A percentile compares a stretch with the other conserved stretches of the same genome.
These are phyloP conservation scores for Neria commutata DNA, from an alignment of 2,888 invertebrate genomes.

Conservation along the genomic window DNA sequence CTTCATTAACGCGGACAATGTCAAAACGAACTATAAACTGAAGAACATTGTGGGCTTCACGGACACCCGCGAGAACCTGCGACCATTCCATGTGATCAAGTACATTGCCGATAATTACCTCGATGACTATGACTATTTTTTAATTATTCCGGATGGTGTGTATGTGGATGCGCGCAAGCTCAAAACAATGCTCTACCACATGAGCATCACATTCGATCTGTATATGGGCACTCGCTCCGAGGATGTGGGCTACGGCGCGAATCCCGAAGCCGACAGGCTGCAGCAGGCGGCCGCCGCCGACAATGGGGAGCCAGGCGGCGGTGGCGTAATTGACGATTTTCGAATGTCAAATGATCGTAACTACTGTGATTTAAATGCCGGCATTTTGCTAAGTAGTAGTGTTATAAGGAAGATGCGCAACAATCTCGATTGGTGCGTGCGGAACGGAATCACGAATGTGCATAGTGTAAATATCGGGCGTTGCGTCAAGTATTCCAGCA, in stretches of 20 bases:
- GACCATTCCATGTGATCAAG: slow-evolving; percentile 87
- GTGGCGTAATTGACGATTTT: slow-evolving; percentile 39
- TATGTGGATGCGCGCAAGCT: slow-evolving; percentile 84
- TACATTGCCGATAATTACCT: slow-evolving; percentile 88
- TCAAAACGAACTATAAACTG: slow-evolving; percentile 65
- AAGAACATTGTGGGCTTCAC: slow-evolving; percentile 87
- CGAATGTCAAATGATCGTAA: slow-evolving; percentile 53
- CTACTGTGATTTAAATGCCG: slow-evolving; percentile 71
- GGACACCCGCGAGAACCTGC: slow-evolving; percentile 75
- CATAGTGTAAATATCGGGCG: slow-evolving; percentile 89
- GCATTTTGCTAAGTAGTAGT: slow-evolving; percentile 86
- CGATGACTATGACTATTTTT: slow-evolving; percentile 92
- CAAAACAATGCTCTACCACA: slow-evolving; percentile 72
- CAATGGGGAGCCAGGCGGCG: slow-evolving; percentile 27
- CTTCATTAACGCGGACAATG: slow-evolving; percentile 71
- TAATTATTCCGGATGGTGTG: slow-evolving; percentile 82
- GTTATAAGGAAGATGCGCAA: slow-evolving; percentile 78
- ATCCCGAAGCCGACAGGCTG: slow-evolving; percentile 61
- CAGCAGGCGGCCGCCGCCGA: slow-evolving; percentile 61
- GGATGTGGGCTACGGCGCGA: not conserved
- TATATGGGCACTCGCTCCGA: slow-evolving; percentile 72
- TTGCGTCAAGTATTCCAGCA: slow-evolving; percentile 67
- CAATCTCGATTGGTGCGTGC: slow-evolving; percentile 88
- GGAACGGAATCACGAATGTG: slow-evolving; percentile 80
- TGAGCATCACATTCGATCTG: slow-evolving; percentile 85